Evolutionary conservation across 2,888 invertebrate genomes (phyloP).

Genomic region (Hoplodrina blanda): DNA sequence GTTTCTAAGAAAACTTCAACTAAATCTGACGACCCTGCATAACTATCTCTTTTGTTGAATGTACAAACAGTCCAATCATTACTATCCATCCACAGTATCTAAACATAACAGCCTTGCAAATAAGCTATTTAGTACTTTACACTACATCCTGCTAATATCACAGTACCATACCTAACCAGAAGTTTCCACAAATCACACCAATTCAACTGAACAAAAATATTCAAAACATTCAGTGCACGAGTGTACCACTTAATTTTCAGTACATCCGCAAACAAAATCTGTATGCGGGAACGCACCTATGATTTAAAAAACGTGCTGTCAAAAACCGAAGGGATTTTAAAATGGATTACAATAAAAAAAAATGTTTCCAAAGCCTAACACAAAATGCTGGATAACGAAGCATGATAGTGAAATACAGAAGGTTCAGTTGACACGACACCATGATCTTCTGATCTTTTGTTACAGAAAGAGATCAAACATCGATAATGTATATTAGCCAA

Average conservation of each 20-base stretch:
- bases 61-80: no score
- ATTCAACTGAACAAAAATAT: constrained; percentile 25
- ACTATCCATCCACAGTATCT: no score
- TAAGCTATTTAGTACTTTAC: no score
- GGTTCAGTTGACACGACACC: constrained; percentile 16
- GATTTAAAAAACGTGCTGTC: constrained; percentile 82
- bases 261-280: constrained; percentile 66
- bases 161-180: background rate
- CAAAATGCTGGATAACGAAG: constrained; percentile 48
- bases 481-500: no score
- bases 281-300: constrained; percentile 74
- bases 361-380: constrained; percentile 57
- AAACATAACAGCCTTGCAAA: no score
- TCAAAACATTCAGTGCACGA: constrained; percentile 44
- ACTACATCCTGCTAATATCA: no score
- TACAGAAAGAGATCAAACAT: no score
- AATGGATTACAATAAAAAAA: constrained; percentile 66
- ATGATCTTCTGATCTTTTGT: background rate
- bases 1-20: no score
- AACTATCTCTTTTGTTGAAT: no score
- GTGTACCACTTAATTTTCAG: constrained; percentile 61
- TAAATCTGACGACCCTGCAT: no score
- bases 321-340: constrained; percentile 65
- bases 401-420: constrained; percentile 23
- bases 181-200: background rate